Base-by-base conservation (phyloP, 2,113 vertebrate species). In the Nothoprocta pentlandii region DNA sequence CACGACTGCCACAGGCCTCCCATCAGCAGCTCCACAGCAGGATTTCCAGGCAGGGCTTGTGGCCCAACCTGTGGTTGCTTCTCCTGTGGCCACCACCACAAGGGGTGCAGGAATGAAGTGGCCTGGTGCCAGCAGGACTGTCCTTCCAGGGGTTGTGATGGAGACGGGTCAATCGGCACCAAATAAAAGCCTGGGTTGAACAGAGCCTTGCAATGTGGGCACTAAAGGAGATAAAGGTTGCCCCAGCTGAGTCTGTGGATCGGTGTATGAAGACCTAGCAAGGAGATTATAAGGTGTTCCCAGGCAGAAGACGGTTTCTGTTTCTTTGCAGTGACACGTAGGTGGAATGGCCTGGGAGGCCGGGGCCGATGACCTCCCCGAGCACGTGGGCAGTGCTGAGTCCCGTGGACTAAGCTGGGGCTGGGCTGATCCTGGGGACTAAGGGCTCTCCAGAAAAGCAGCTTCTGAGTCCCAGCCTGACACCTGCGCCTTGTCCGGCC, bases 231-330 rank as follows among this genome's bases (percentile, higher is more conserved):
- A 94, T 96, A 85, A 70, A 4, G 53, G 32, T 12, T 74, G 80
- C 64, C 86, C 66, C 88, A 51, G 76, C 6, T 90, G 81, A 79
- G 74, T 36, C 68, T 53, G 34, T 0, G 2, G 81, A 54, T 59
- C 74, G 68, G 74, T 12, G 63, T 67, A 36, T 88, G 92, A 79
- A 93, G 95, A 97, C 92, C 94, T 91, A 85, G 36, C 91, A 94
- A 95, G 94, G 80, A 97, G 96, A 97, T 97, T 97, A 97, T 95
- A 97, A 97, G 95, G 89, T 96, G 58, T 80, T 53, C 26, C 75
- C 71, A 95, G 94, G 96, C 92, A 94, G 93, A 84, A 51, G 93
- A 89, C 56, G 92, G 82, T 94, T 51, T 94, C 97, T 53, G 84
- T 90, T 78, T 82, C 92, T 92, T 93, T 86, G 75, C 6, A 32